These are phyloP conservation scores for Sebastes kiyomatsui DNA, from an alignment of 2,797 vertebrate species.

Conservation along the genomic window DNA sequence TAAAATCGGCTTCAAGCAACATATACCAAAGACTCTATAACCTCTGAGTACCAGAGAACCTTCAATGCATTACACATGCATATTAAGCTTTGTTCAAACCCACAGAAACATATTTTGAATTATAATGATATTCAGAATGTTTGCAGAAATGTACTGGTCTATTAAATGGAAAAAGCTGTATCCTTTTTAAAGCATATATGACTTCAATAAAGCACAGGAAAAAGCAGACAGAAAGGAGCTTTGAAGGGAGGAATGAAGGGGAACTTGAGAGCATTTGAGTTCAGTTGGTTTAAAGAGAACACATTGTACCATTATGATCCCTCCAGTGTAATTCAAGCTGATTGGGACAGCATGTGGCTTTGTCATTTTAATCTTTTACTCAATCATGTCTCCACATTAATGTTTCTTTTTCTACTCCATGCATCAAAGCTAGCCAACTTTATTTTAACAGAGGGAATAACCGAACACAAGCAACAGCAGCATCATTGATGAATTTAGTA, in stretches of 20 bases:
- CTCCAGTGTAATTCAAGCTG: background rate
- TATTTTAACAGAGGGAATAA: background rate
- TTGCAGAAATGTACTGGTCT: background rate
- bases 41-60: background rate
- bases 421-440: background rate
- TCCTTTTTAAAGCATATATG: background rate
- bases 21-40: background rate
- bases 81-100: constrained; percentile 13
- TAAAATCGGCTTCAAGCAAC: background rate
- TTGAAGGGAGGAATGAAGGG: background rate
- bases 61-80: background rate
- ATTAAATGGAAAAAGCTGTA: constrained; percentile 8
- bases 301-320: background rate
- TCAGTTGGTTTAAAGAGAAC: constrained; percentile 11
- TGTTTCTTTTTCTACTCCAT: background rate
- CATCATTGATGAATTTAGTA: background rate
- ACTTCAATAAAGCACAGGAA: constrained; percentile 6
- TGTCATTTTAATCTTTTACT: background rate
- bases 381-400: background rate
- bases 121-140: constrained; percentile 1
- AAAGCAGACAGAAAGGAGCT: constrained; percentile 5
- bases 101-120: constrained; percentile 1
- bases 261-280: background rate
- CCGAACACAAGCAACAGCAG: background rate
- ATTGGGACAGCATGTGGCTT: background rate